Evolutionary conservation across 2,888 invertebrate genomes (phyloP).

Genomic region (Phengaris alcon): DNA sequence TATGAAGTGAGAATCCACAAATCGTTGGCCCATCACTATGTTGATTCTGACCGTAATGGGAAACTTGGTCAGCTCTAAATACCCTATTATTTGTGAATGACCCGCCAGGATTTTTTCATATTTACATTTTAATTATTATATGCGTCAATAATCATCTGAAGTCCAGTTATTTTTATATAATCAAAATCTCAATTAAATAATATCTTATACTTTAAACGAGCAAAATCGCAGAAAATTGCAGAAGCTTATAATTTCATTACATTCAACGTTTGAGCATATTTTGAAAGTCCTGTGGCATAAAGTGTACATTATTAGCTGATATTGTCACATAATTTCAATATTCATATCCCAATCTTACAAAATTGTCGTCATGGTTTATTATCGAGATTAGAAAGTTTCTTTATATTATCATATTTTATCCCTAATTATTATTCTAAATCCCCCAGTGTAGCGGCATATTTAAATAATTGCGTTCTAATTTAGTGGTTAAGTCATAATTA

Average conservation of each 20-base stretch:
- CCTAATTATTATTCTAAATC: conserved; percentile 23
- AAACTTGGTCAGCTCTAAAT: conserved; percentile 60
- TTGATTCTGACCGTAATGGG: conserved; percentile 59
- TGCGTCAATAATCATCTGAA: conserved; percentile 11
- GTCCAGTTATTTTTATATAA: background rate
- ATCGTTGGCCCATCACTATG: conserved; percentile 58
- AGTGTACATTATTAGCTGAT: too few species aligned
- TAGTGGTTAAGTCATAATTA: conserved; percentile 43
- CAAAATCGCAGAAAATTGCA: too few species aligned
- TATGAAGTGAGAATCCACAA: background rate
- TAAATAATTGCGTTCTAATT: conserved; percentile 33
- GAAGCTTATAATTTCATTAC: too few species aligned
- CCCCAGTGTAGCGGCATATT: conserved; percentile 31
- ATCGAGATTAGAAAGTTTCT: conserved; percentile 21
- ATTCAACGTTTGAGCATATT: too few species aligned
- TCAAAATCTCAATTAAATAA: too few species aligned
- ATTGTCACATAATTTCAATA: conserved; percentile 36
- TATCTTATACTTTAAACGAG: too few species aligned
- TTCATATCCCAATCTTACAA: conserved; percentile 3
- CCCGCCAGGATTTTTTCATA: conserved; percentile 52
- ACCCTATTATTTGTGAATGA: conserved; percentile 55
- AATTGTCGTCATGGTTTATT: conserved; percentile 18
- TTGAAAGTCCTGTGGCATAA: too few species aligned
- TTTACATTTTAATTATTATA: conserved; percentile 54
- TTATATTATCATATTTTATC: conserved; percentile 18